Evolutionary conservation across 2,797 vertebrate genomes (phyloP), one percentile per base, ranked within the genome.

Genomic region (Eremophila alpestris): DNA sequence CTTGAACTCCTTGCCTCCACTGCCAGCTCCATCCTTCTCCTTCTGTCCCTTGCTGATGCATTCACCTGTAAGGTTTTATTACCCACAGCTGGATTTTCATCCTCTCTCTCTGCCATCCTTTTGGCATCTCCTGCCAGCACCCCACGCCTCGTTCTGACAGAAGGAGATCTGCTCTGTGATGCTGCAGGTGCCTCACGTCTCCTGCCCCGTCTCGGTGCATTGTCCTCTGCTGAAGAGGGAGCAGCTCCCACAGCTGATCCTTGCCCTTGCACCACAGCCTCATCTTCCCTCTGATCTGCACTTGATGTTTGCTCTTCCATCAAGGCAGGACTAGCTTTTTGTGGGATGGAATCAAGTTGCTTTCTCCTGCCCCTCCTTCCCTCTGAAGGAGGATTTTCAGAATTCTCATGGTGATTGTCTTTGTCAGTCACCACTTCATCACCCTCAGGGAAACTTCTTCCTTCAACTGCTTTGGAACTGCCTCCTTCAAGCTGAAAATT

Each of bases 301-400:
- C 32, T 38, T 23, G 29, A 21, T 1, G 14, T 11, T 38, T 76
- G 51, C 3, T 92, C 38, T 56, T 49, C 76, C n/a, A 20, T 0
- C 11, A 16, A 75, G 43, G 62, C 2, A 80, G 84, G 45, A 75
- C 11, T 41, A 45, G 36, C 30, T 58, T 11, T 17, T 4, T 91
- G 75, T n/a, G 83, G 63, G 32, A 34, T 10, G 38, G 76, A 62
- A 80, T 67, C 71, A 27, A 7, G 40, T 43, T 85, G 82, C 13
- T 77, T 94, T 21, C 76, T 91, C 83, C 84, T 91, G 75, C 88
- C 62, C 40, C 86, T 93, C 65, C 76, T 90, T 18, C 55, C 58
- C 55, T 49, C 86, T 11, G 62, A 19, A 69, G 77, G 7, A 46
- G 56, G 15, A 52, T 74, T 86, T 90, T 73, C 23, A 0, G 55